A percentile compares a stretch with the other conserved stretches of the same genome.
Conservation (phyloP, 2,888 invertebrate species). For the Dicycla oo region DNA sequence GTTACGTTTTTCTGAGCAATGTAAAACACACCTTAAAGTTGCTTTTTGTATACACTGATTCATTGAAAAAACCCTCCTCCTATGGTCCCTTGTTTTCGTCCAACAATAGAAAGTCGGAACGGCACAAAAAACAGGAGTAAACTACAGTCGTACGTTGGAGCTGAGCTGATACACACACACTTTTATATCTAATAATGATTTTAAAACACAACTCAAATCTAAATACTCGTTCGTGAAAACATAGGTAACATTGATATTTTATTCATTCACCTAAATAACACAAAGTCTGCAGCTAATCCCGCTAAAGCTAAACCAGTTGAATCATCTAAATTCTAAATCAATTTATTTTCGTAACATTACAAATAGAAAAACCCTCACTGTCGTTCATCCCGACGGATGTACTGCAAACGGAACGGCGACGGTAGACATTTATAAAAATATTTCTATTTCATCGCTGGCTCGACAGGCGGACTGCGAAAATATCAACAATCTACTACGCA, state of each 20-base stretch:
- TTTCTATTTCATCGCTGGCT: constrained; percentile 46
- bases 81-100: too few species aligned
- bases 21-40: too few species aligned
- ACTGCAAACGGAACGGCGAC: constrained; percentile 22
- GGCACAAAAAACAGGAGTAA: too few species aligned
- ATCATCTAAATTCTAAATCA: constrained; percentile 44
- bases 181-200: too few species aligned
- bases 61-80: too few species aligned
- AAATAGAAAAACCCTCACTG: constrained; percentile 38
- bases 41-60: too few species aligned
- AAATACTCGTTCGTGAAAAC: neutral
- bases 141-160: too few species aligned
- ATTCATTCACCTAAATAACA: constrained; percentile 5
- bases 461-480: constrained; percentile 40
- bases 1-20: too few species aligned
- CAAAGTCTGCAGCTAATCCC: constrained; percentile 20
- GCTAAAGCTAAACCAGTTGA: constrained; percentile 41
- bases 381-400: constrained; percentile 42
- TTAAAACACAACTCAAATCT: neutral
- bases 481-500: constrained; percentile 57
- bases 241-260: constrained; percentile 4
- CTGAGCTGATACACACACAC: too few species aligned
- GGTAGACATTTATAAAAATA: constrained; percentile 46
- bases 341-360: constrained; percentile 47
- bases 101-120: too few species aligned